Evolutionary conservation across 2,797 vertebrate species (phyloP).

Genomic region (Scolopax rusticola): DNA sequence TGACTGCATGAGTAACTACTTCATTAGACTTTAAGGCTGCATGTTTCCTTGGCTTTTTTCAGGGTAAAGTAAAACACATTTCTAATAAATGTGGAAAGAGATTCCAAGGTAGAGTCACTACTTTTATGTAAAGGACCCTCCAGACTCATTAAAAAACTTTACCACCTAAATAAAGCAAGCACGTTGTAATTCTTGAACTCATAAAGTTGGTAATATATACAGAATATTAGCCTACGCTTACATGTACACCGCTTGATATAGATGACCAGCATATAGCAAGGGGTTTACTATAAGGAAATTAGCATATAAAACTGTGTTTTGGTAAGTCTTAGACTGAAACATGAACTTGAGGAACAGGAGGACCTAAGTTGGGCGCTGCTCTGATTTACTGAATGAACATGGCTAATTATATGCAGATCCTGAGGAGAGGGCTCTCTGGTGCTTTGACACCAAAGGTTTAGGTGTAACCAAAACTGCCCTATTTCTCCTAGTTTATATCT

Average conservation of each 20-base stretch:
- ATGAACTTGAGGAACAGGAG: background rate
- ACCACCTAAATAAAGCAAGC: conserved; percentile 45
- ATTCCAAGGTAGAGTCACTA: conserved; percentile 56
- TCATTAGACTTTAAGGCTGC: conserved; percentile 48
- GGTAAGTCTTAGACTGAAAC: background rate
- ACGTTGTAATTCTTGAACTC: conserved; percentile 35
- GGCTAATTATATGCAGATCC: background rate
- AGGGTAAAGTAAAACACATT: conserved; percentile 46
- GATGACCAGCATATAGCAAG: background rate
- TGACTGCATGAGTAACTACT: conserved; percentile 53
- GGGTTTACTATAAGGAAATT: conserved; percentile 55
- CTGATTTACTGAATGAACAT: background rate
- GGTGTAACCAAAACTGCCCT: background rate
- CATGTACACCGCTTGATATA: background rate
- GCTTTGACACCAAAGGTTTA: background rate
- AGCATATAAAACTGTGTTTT: conserved; percentile 46
- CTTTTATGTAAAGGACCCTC: conserved; percentile 62
- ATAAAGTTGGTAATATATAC: conserved; percentile 25
- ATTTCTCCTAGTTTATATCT: background rate
- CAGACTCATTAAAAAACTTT: conserved; percentile 71
- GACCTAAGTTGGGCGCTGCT: accelerated
- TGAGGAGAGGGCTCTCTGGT: background rate
- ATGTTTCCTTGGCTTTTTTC: conserved; percentile 55
- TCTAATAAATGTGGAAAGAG: conserved; percentile 65
- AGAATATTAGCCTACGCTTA: conserved; percentile 6